A percentile compares a stretch with the other conserved stretches of the same genome.
phyloP scores from a whole-genome alignment of 2,797 vertebrate genomes.

The Gymnocypris eckloni region DNA sequence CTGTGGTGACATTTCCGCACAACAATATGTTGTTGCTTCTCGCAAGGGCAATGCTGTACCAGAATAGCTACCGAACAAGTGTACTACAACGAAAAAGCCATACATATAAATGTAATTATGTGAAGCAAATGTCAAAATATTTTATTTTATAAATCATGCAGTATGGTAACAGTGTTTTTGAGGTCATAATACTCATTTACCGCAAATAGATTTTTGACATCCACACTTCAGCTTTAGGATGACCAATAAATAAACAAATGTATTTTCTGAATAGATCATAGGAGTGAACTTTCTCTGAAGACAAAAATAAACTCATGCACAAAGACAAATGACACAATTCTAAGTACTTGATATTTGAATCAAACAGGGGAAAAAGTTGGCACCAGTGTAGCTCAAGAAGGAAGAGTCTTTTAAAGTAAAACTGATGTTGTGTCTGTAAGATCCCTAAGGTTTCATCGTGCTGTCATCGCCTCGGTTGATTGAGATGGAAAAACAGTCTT shows the following conservation, averaged over 20 bases:
- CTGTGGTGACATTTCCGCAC: background rate
- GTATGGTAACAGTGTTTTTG: background rate
- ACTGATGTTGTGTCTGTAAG: constrained; percentile 19
- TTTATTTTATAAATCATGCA: background rate
- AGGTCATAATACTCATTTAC: background rate
- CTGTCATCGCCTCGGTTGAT: background rate
- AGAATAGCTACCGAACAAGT: background rate
- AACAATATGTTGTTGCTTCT: background rate
- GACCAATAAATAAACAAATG: background rate
- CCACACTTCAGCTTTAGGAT: background rate
- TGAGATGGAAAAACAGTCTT: constrained; percentile 13
- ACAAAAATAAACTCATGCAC: constrained; percentile 26
- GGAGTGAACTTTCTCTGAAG: constrained; percentile 11
- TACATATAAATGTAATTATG: background rate
- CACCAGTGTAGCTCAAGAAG: constrained; percentile 6
- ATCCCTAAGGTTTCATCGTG: background rate
- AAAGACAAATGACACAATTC: constrained; percentile 18
- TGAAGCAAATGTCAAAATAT: background rate
- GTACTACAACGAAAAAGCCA: background rate
- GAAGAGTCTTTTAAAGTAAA: constrained; percentile 15
- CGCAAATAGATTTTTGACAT: background rate
- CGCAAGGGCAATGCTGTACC: background rate
- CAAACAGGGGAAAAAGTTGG: background rate
- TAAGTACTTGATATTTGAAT: background rate
- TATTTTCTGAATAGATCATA: background rate